A percentile compares a stretch with the other conserved stretches of the same genome.
phyloP scores from a whole-genome alignment of 2,797 vertebrate species.

The Girardinus metallicus region DNA sequence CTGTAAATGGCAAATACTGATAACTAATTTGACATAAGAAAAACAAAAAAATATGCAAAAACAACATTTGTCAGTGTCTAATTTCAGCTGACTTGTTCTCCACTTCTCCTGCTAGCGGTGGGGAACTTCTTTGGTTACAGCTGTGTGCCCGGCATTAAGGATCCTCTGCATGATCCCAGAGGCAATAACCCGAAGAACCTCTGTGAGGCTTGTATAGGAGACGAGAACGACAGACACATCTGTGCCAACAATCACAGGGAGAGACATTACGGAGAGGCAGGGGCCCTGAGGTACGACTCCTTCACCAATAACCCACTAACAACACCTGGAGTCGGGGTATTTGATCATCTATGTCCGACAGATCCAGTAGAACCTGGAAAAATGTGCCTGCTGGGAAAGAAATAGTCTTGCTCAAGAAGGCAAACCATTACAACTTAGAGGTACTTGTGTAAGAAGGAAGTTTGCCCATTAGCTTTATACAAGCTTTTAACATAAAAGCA shows the following conservation, averaged over 20 bases:
- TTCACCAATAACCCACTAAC: slow-evolving; percentile 10
- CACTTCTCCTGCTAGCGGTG: slow-evolving; percentile 64
- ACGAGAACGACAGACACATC: slow-evolving; percentile 84
- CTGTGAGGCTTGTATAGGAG: slow-evolving; percentile 86
- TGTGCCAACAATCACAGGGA: slow-evolving; percentile 82
- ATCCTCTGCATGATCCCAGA: slow-evolving; percentile 80
- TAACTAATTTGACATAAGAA: background rate
- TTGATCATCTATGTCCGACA: slow-evolving; percentile 6
- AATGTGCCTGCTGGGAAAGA: background rate
- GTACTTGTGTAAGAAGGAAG: background rate
- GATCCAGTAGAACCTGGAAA: slow-evolving; percentile 11
- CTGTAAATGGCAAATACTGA: background rate
- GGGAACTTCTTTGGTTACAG: slow-evolving; percentile 87
- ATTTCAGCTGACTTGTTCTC: background rate
- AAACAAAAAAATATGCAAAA: background rate
- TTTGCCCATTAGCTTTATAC: background rate
- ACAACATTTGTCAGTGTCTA: background rate
- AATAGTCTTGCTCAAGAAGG: background rate
- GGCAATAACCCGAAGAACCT: slow-evolving; percentile 86
- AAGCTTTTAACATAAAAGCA: background rate
- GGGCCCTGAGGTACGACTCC: slow-evolving; percentile 80
- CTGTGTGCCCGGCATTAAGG: slow-evolving; percentile 84
- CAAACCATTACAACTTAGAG: background rate
- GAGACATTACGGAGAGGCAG: slow-evolving; percentile 83
- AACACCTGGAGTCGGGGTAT: background rate